A percentile compares a stretch with the other conserved stretches of the same genome.
Conservation (phyloP, 2,797 vertebrate genomes). For the Ctenopoma multispine region DNA sequence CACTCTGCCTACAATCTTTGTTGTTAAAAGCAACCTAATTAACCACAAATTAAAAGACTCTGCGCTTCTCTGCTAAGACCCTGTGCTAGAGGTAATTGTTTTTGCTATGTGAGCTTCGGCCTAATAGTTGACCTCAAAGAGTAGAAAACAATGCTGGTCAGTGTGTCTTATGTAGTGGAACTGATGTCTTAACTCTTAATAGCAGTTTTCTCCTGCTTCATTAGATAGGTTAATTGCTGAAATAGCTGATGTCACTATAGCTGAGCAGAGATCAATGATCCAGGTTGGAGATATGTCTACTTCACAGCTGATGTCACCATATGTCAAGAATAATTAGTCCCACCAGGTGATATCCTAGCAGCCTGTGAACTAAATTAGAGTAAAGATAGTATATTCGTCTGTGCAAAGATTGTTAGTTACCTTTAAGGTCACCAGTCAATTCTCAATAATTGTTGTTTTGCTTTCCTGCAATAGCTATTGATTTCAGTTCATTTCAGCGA, state of each 20-base stretch:
- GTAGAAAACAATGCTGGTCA: slow-evolving; percentile 50
- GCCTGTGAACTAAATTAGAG: not conserved
- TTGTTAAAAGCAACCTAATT: slow-evolving; percentile 40
- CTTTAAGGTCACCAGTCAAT: slow-evolving; percentile 1
- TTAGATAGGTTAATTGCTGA: slow-evolving; percentile 70
- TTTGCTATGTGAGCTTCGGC: slow-evolving; percentile 38
- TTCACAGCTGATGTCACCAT: slow-evolving; percentile 33
- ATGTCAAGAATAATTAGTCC: slow-evolving; percentile 4
- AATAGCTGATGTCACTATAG: slow-evolving; percentile 49
- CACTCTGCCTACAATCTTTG: slow-evolving; percentile 19
- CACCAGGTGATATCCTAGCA: slow-evolving; percentile 1
- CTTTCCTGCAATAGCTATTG: not conserved
- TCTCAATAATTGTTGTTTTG: not conserved
- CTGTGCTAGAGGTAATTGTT: slow-evolving; percentile 48
- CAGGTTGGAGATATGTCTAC: slow-evolving; percentile 34
- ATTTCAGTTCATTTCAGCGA: slow-evolving; percentile 5
- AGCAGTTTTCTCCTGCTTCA: slow-evolving; percentile 58
- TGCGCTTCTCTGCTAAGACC: slow-evolving; percentile 10
- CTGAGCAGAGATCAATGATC: slow-evolving; percentile 51
- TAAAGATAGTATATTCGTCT: slow-evolving; percentile 9
- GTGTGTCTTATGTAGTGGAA: slow-evolving; percentile 56
- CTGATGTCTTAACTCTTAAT: slow-evolving; percentile 63
- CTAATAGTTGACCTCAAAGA: slow-evolving; percentile 50
- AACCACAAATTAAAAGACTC: slow-evolving; percentile 58
- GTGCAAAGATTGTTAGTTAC: not conserved